Evolutionary conservation across 2,888 invertebrate species (phyloP).

Genomic region (Hedychridium roseum): DNA sequence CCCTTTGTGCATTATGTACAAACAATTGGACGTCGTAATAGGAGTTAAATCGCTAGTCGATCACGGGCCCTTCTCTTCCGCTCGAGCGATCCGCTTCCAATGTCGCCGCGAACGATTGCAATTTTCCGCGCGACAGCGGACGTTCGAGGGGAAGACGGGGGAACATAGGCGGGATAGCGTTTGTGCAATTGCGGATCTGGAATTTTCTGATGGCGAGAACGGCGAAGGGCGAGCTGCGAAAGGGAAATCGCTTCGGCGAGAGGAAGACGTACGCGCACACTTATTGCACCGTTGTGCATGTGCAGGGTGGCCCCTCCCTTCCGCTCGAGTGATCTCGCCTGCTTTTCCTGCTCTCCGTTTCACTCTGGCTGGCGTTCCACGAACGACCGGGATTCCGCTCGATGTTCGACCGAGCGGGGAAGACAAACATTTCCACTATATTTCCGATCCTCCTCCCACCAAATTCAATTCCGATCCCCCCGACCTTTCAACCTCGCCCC

Average conservation of each 20-base stretch:
- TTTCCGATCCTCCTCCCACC: too few relatives aligned
- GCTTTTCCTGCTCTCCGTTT: constrained; percentile 25
- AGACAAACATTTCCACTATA: too few relatives aligned
- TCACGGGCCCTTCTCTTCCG: constrained; percentile 29
- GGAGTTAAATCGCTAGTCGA: background rate
- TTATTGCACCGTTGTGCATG: background rate
- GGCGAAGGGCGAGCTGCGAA: constrained; percentile 43
- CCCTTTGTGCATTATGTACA: too few relatives aligned
- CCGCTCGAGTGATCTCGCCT: constrained; percentile 25
- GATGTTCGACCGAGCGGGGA: constrained; percentile 1
- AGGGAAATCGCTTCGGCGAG: constrained; percentile 32
- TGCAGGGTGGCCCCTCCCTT: constrained; percentile 26
- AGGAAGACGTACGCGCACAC: background rate
- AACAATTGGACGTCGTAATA: too few relatives aligned
- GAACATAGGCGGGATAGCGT: too few relatives aligned
- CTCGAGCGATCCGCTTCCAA: constrained; percentile 11
- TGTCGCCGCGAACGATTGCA: constrained; percentile 6
- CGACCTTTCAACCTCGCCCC: too few relatives aligned
- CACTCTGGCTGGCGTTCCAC: constrained; percentile 3
- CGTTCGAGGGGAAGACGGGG: constrained; percentile 12
- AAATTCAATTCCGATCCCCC: too few relatives aligned
- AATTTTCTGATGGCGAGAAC: constrained; percentile 34
- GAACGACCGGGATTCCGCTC: background rate
- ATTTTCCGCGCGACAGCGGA: constrained; percentile 17
- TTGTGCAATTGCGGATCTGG: constrained; percentile 46